Conservation (phyloP, 1,140 invertebrate genomes). For the Aphidius ervi region DNA sequence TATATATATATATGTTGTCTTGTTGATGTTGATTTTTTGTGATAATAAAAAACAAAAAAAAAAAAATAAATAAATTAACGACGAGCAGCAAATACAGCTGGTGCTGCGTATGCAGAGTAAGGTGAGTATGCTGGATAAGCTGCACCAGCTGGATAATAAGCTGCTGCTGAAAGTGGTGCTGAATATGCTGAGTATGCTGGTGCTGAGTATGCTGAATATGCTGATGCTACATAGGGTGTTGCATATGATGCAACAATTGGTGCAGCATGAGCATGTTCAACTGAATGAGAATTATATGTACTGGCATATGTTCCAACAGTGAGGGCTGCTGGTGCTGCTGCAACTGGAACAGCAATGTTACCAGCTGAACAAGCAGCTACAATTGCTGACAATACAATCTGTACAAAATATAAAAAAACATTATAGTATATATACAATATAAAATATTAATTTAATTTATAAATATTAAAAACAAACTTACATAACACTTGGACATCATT, state of each 20-base stretch:
- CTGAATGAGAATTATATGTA: slow-evolving; percentile 60
- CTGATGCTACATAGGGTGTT: slow-evolving; percentile 38
- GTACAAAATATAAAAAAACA: slow-evolving; percentile 30
- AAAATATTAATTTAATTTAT: neutral
- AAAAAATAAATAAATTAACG: slow-evolving; percentile 23
- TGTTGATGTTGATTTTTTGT: neutral
- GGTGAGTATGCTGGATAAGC: slow-evolving; percentile 31
- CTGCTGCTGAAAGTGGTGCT: slow-evolving; percentile 30
- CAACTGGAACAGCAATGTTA: slow-evolving; percentile 36
- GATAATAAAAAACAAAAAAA: neutral
- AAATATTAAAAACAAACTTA: slow-evolving; percentile 40
- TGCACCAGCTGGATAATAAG: slow-evolving; percentile 38
- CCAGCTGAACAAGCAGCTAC: slow-evolving; percentile 43
- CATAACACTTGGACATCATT: slow-evolving; percentile 59
- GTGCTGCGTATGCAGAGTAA: slow-evolving; percentile 25
- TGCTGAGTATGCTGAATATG: slow-evolving; percentile 31
- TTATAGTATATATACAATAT: neutral
- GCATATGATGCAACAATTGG: slow-evolving; percentile 52
- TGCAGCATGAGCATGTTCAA: slow-evolving; percentile 61
- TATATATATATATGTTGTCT: neutral
- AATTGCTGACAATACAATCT: slow-evolving; percentile 53
- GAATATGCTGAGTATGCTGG: slow-evolving; percentile 33
- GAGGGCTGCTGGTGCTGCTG: slow-evolving; percentile 54
- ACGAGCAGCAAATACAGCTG: slow-evolving; percentile 32
- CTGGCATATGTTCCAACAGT: slow-evolving; percentile 59